A percentile compares a stretch with the other conserved stretches of the same genome.
These are phyloP conservation scores for Proterorhinus semilunaris DNA, from an alignment of 2,113 vertebrate genomes.

Conservation along the genomic window DNA sequence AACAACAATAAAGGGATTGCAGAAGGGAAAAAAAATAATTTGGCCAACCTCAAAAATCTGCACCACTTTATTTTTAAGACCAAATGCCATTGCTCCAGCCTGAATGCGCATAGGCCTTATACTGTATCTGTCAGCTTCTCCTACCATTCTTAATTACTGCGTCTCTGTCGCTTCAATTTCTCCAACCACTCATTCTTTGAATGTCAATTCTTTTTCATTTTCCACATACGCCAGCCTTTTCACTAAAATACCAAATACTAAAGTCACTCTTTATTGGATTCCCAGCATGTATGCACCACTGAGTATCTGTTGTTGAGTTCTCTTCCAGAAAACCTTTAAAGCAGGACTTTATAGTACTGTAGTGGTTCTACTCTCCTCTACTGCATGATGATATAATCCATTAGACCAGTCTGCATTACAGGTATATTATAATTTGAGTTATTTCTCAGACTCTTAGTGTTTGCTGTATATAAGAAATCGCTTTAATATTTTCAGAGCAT, in stretches of 20 bases:
- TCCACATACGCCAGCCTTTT: constrained; percentile 46
- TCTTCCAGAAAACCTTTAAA: constrained; percentile 34
- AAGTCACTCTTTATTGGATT: constrained; percentile 56
- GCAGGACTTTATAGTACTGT: constrained; percentile 13
- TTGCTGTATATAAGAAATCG: not conserved
- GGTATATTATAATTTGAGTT: not conserved
- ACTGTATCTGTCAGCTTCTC: constrained; percentile 26
- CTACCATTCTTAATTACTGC: constrained; percentile 51
- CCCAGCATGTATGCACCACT: constrained; percentile 28
- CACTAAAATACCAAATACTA: constrained; percentile 59
- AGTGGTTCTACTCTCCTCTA: not conserved
- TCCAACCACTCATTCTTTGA: constrained; percentile 34
- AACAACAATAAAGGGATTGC: too few species aligned
- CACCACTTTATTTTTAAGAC: constrained; percentile 5
- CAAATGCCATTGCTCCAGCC: constrained; percentile 16
- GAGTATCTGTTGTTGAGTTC: constrained; percentile 19
- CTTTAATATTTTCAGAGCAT: not conserved
- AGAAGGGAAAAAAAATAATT: not conserved
- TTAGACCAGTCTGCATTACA: not conserved
- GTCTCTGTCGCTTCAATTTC: constrained; percentile 28
- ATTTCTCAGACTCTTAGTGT: not conserved
- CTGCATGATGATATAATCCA: not conserved
- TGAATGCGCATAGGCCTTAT: constrained; percentile 15
- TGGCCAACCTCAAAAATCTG: constrained; percentile 6
- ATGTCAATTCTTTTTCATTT: constrained; percentile 51